Evolutionary conservation across 1,140 invertebrate genomes (phyloP).

Genomic region (Cotesia typhae): DNA sequence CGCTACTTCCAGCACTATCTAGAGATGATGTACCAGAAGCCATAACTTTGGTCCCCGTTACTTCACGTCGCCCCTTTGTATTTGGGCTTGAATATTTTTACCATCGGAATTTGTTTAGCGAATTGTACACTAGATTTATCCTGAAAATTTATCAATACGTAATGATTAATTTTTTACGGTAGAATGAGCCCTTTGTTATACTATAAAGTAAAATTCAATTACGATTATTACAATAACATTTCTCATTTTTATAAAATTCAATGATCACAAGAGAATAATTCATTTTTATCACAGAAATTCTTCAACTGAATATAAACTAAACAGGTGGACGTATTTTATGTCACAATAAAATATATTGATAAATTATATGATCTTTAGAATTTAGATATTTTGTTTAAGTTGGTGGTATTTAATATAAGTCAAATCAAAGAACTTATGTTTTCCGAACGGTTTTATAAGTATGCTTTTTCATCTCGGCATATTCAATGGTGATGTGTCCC

Average conservation of each 20-base stretch:
- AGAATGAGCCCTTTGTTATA: slow-evolving; percentile 60
- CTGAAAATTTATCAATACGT: slow-evolving; percentile 52
- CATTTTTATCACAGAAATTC: not conserved
- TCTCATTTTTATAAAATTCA: slow-evolving; percentile 11
- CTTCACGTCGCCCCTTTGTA: slow-evolving; percentile 23
- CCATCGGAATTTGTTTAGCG: slow-evolving; percentile 45
- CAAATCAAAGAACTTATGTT: slow-evolving; percentile 48
- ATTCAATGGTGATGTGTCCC: slow-evolving; percentile 43
- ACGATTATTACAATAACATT: slow-evolving; percentile 57
- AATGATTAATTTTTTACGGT: slow-evolving; percentile 53
- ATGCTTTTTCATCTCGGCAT: slow-evolving; percentile 43
- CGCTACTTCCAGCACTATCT: slow-evolving; percentile 65
- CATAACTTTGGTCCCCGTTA: slow-evolving; percentile 53
- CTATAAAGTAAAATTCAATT: slow-evolving; percentile 30
- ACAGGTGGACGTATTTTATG: not conserved
- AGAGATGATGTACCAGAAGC: slow-evolving; percentile 67
- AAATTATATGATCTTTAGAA: slow-evolving; percentile 12
- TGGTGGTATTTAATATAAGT: slow-evolving; percentile 11
- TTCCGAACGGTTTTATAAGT: slow-evolving; percentile 52
- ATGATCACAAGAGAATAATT: not conserved
- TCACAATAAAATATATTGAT: not conserved
- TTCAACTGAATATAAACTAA: too few species aligned
- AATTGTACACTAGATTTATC: slow-evolving; percentile 52
- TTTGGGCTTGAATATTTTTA: slow-evolving; percentile 37
- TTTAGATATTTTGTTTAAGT: slow-evolving; percentile 12